These are phyloP conservation scores for Brachionus asplanchnoidis DNA, from an alignment of 1,140 invertebrate species.

Conservation along the genomic window DNA sequence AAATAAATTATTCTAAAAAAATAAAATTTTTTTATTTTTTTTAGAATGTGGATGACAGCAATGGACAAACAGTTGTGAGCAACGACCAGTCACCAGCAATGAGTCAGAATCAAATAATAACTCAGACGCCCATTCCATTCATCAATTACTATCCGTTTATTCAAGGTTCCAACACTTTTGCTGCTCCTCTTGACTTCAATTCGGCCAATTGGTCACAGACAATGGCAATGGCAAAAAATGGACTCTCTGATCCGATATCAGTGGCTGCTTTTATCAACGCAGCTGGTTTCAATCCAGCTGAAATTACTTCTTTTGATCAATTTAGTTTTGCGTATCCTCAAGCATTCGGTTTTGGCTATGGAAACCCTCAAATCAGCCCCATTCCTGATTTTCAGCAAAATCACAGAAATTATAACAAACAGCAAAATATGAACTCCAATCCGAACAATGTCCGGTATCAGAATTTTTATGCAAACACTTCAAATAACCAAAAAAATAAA, in stretches of 20 bases:
- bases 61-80: not conserved
- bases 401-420: constrained; percentile 25
- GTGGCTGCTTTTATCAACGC: constrained; percentile 16
- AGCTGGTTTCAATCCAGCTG: not conserved
- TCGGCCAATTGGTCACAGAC: constrained; percentile 12
- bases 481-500: constrained; percentile 7
- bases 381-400: not conserved
- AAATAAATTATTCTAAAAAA: not conserved
- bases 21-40: not conserved
- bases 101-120: constrained; percentile 8
- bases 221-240: constrained; percentile 32
- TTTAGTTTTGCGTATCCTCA: constrained; percentile 24
- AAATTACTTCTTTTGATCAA: constrained; percentile 10
- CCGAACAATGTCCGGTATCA: not conserved
- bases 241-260: constrained; percentile 2
- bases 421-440: not conserved
- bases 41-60: not conserved
- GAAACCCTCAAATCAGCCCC: constrained; percentile 19
- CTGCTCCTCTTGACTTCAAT: constrained; percentile 8
- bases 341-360: not conserved
- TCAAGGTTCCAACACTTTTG: not conserved
- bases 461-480: not conserved
- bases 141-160: constrained; percentile 22
- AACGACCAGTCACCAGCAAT: not conserved
- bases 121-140: constrained; percentile 5